Evolutionary conservation across 1,140 invertebrate genomes (phyloP), one percentile per base, ranked within the genome.

Genomic region (Heliconius himera): DNA sequence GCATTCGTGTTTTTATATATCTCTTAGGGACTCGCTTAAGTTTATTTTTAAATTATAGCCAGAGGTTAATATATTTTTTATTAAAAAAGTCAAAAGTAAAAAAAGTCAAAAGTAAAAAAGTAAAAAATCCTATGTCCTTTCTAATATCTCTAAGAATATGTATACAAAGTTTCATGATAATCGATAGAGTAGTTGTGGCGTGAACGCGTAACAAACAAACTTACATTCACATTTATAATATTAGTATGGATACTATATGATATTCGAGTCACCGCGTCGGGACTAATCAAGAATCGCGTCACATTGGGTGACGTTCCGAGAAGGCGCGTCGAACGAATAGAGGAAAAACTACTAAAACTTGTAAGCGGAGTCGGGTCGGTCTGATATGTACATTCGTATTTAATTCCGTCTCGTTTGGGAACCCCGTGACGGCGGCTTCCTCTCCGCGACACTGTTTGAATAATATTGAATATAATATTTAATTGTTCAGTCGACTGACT

Each of bases 391-490:
- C 90, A 85, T 90, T 89, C 84, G 87, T 91, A 89, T 93, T 93
- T 93, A 93, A 92, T 90, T 91, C 85, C 81, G 89, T 91, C 91
- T 90, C 87, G 89, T 90, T 91, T 88, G 86, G 84, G 85, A 81
- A 83, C 84, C 81, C 85, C 88, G 87, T 91, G 90, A 91, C 88
- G 90, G 82, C 73, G 84, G 87, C 84, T 92, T 93, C 92, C 91
- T 92, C 85, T 84, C 78, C 74, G 85, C 79, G 87, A 90, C 90
- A 88, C 85, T 82, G 83, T 86, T 85, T 85, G 89, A 93, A 91
- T 91, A 91, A 79, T 82, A 85, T 84, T 81, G 81, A 82, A 49
- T 60, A 79, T 70, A 36, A 36, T 36, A 81, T 84, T 81, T 81
- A 84, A 83, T 82, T 82, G 82, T 85, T 18, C 16, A 18, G 22